Conservation (phyloP, 2,888 invertebrate genomes). For the Lagria hirta region DNA sequence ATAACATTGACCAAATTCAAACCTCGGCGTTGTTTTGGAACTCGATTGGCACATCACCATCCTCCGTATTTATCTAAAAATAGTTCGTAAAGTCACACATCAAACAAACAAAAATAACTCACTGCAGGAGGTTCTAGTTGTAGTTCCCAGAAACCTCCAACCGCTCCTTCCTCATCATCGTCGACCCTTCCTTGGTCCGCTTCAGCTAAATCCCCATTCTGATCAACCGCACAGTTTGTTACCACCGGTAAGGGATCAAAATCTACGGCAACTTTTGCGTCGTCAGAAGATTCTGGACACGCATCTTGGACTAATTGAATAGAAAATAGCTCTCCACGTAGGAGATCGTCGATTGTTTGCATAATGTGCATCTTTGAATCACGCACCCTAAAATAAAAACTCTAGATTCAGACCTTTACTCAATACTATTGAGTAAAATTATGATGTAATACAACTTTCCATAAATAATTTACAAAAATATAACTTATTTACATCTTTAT, state of each 20-base stretch:
- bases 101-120: slow-evolving; percentile 13
- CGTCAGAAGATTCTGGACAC: slow-evolving; percentile 37
- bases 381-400: slow-evolving; percentile 36
- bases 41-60: slow-evolving; percentile 37
- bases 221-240: slow-evolving; percentile 50
- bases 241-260: slow-evolving; percentile 10
- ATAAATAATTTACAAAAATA: too few species aligned
- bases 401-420: background rate
- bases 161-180: slow-evolving; percentile 50
- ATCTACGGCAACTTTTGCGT: slow-evolving; percentile 9
- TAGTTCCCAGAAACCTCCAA: slow-evolving; percentile 47
- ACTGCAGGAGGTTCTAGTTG: slow-evolving; percentile 11
- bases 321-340: slow-evolving; percentile 47
- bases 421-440: background rate
- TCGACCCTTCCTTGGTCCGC: slow-evolving; percentile 73
- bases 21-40: slow-evolving; percentile 43
- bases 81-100: slow-evolving; percentile 6
- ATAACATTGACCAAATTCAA: slow-evolving; percentile 9
- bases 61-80: slow-evolving; percentile 39
- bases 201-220: slow-evolving; percentile 77
- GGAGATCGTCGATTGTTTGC: slow-evolving; percentile 44
- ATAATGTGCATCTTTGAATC: slow-evolving; percentile 45
- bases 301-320: slow-evolving; percentile 48
- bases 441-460: slow-evolving; percentile 3
- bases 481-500: too few species aligned